A percentile compares a stretch with the other conserved stretches of the same genome.
phyloP scores from a whole-genome alignment of 2,888 invertebrate genomes.

The Caenorhabditis sinica region DNA sequence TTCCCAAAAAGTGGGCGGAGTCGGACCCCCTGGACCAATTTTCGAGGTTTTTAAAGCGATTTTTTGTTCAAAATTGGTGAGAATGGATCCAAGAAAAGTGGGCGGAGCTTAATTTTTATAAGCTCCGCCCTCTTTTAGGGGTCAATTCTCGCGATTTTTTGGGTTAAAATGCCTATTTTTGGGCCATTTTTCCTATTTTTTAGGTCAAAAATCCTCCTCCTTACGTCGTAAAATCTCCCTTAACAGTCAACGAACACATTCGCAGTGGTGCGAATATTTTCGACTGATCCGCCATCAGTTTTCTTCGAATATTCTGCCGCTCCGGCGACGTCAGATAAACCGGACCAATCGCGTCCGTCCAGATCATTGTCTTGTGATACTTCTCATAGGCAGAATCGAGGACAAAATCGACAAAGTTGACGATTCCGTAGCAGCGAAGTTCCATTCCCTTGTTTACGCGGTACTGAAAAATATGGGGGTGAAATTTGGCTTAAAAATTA shows the following conservation, averaged over 20 bases:
- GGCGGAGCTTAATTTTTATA: too few relatives aligned
- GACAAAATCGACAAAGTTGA: slow-evolving; percentile 42
- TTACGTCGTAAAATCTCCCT: slow-evolving; percentile 43
- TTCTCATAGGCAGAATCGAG: background rate
- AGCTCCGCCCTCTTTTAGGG: too few relatives aligned
- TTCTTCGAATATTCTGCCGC: slow-evolving; percentile 40
- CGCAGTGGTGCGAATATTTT: slow-evolving; percentile 39
- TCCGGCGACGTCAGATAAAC: slow-evolving; percentile 29
- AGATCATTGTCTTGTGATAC: slow-evolving; percentile 30
- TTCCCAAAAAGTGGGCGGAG: too few relatives aligned
- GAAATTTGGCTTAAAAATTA: too few relatives aligned
- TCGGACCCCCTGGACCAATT: too few relatives aligned
- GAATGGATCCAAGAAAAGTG: too few relatives aligned
- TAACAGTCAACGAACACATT: slow-evolving; percentile 43
- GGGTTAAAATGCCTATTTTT: too few relatives aligned
- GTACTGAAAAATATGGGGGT: background rate
- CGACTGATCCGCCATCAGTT: background rate
- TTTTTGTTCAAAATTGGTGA: too few relatives aligned
- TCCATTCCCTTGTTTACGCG: slow-evolving; percentile 45
- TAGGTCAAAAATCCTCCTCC: background rate
- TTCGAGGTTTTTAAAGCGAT: too few relatives aligned
- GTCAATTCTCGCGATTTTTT: too few relatives aligned
- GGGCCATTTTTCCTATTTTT: too few relatives aligned
- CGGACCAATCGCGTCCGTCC: slow-evolving; percentile 60
- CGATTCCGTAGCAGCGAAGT: slow-evolving; percentile 33